Percentiles rank a stretch among this genome's conserved stretches.
phyloP scores from a whole-genome alignment of 1,140 invertebrate genomes.

The Hetaerina americana region DNA sequence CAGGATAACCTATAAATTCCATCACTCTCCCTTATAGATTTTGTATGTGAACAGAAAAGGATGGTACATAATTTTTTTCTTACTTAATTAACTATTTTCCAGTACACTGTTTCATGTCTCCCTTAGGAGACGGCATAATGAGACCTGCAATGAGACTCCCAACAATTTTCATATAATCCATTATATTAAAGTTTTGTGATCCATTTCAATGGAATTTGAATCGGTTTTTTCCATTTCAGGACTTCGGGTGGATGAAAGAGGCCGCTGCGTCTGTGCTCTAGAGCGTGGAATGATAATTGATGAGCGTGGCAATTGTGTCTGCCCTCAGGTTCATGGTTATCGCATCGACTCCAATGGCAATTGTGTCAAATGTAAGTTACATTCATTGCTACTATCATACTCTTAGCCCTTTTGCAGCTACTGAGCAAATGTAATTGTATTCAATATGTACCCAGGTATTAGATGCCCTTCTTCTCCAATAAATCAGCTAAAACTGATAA shows the following conservation, averaged over 20 bases:
- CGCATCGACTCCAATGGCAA: slow-evolving; percentile 45
- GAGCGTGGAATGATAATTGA: slow-evolving; percentile 60
- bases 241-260: slow-evolving; percentile 56
- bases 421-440: too few species aligned
- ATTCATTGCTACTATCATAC: neutral
- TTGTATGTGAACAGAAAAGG: too few species aligned
- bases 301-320: slow-evolving; percentile 62
- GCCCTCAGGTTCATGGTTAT: slow-evolving; percentile 56
- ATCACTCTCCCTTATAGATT: too few species aligned
- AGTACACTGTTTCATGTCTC: neutral
- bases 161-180: neutral
- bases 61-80: too few species aligned
- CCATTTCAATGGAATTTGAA: neutral
- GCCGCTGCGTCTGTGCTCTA: slow-evolving; percentile 64
- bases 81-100: too few species aligned
- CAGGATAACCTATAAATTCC: too few species aligned
- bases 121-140: too few species aligned
- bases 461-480: too few species aligned
- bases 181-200: neutral
- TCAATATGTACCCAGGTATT: too few species aligned
- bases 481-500: too few species aligned
- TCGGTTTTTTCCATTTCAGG: slow-evolving; percentile 13
- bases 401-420: too few species aligned
- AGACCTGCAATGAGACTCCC: neutral
- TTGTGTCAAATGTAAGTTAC: slow-evolving; percentile 38